phyloP scores from a whole-genome alignment of 2,113 vertebrate genomes.

The Crotalus viridis region DNA sequence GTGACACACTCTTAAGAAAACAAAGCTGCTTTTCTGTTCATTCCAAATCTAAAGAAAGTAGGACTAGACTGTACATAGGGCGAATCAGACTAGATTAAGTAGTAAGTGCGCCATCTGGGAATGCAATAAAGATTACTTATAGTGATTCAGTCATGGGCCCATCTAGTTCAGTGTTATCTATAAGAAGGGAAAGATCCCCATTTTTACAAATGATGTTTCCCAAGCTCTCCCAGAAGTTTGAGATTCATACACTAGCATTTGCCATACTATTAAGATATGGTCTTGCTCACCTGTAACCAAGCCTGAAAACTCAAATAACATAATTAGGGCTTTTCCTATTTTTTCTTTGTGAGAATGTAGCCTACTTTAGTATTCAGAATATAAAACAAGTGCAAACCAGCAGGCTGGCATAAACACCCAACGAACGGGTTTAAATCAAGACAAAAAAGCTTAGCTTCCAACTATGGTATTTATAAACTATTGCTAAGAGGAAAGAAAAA shows the following conservation, averaged over 20 bases:
- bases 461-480: constrained; percentile 41
- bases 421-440: constrained; percentile 56
- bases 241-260: not conserved
- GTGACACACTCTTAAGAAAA: not conserved
- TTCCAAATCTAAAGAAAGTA: not conserved
- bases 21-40: not conserved
- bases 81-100: not conserved
- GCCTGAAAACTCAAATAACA: not conserved
- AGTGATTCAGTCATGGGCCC: not conserved
- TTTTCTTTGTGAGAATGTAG: not conserved
- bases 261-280: not conserved
- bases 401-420: constrained; percentile 54
- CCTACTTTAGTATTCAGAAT: constrained; percentile 20
- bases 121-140: not conserved
- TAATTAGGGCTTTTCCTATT: not conserved
- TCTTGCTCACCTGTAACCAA: not conserved
- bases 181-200: not conserved
- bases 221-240: not conserved
- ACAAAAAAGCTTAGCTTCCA: constrained; percentile 32
- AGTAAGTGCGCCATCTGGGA: not conserved
- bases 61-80: not conserved
- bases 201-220: not conserved
- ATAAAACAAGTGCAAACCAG: constrained; percentile 41
- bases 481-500: constrained; percentile 26
- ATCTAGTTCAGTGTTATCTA: not conserved